Base-by-base conservation (phyloP, 2,113 vertebrate species). In the Haliaeetus leucogaster region DNA sequence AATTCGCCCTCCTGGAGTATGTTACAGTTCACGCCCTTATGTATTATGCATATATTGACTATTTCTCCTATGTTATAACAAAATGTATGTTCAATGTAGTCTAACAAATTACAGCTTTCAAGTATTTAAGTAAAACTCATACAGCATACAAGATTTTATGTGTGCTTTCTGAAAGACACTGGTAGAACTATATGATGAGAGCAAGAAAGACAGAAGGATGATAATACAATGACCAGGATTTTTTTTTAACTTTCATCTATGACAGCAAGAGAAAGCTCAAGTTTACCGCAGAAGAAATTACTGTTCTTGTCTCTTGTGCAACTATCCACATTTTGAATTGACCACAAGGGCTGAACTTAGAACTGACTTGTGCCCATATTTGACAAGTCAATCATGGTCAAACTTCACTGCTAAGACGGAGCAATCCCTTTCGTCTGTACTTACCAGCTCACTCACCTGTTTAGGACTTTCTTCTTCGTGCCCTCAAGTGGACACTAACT, bases 391-490 rank as follows among this genome's bases (percentile, higher is more conserved):
- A 29, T 20, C 25, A 29, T 1, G 0, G 5, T 53, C 21, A 59
- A 43, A 63, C 15, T 42, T 66, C 16, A 38, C 32, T n/a, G 6
- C 32, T 78, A 14, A 66, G 4, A 19, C 10, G 61, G 5, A 74
- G 23, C 18, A 78, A 18, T 3, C 6, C 5, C 6, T 42, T 88
- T 70, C 10, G 12, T 32, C 29, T 38, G 1, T 14, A 10, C 4
- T 23, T 40, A 30, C 2, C 25, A 42, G 3, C 17, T 65, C 1
- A 0, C 4, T 18, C 7, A 53, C 6, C 2, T 76, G 52, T 90
- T 21, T 36, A 52, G 12, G n/a, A 43, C 22, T 53, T 89, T 93
- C 30, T 56, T 82, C 43, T 55, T 83, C 1, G 0, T 78, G n/a
- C 61, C 55, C 47, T 86, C 63, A 62, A 21, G 4, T 78, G 87